Base-by-base conservation (phyloP, 2,797 vertebrate genomes). In the Sebastes kiyomatsui region DNA sequence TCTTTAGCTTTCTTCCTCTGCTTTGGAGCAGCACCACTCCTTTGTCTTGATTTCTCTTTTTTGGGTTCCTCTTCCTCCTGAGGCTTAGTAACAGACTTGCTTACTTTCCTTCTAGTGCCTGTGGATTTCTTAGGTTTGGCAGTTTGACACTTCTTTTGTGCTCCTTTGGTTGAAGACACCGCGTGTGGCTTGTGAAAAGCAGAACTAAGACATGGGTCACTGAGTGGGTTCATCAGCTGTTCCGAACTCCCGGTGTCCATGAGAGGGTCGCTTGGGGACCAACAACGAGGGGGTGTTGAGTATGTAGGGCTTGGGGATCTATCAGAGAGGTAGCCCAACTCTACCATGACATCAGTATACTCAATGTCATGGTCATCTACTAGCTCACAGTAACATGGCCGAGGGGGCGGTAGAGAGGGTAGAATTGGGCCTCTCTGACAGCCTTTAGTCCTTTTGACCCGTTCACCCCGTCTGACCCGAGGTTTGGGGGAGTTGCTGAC, bases 311-410 rank as follows among this genome's bases (percentile, higher is more conserved):
- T 99, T 85, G 96, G 94, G 83, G 97, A 97, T 95, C 96, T 96
- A 90, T 99, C 98, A 61, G 98, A 98, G 82, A 99, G 97, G 94
- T 99, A 99, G 83, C 99, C 98, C 87, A 99, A 93, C 89, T 99
- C 97, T 61, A 97, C 95, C 98, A 99, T 98, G 81, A 99, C 99
- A 77, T 99, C 99, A 66, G 95, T 95, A 84, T 98, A 99, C 67
- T 97, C 96, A 56, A 35, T 92, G 67, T 96, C 96, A 91, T 96
- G 97, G 94, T 99, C 98, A 88, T 98, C 96, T 10, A 96, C 95
- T 86, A 96, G 95, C 88, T 97, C 96, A 83, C 93, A 97, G 83
- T 99, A 99, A 55, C 95, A 97, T 3, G 97, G 97, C 0, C 82
- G 93, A 46, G 97, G 97, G 80, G 96, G 94, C 3, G 96, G 95